These are phyloP conservation scores for Dynastes hyllus DNA, from an alignment of 2,888 invertebrate species.

Conservation along the genomic window DNA sequence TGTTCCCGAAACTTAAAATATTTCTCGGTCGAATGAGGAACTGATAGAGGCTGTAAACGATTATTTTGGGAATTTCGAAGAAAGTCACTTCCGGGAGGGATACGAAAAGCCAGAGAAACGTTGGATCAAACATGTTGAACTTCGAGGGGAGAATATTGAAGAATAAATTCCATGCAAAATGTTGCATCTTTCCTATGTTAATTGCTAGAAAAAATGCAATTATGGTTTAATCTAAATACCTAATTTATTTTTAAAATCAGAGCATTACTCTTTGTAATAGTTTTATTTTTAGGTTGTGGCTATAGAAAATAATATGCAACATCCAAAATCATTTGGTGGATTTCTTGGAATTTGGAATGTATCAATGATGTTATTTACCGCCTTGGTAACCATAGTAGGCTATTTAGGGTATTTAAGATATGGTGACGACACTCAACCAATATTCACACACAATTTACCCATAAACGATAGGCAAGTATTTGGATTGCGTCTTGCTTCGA, in stretches of 20 bases:
- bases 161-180: no score
- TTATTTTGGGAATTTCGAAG: no score
- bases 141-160: no score
- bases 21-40: no score
- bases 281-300: slow-evolving; percentile 14
- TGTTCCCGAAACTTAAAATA: no score
- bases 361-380: slow-evolving; percentile 35
- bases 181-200: no score
- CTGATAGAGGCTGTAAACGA: no score
- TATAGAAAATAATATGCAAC: slow-evolving; percentile 40
- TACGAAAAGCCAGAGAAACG: no score
- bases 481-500: not conserved
- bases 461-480: slow-evolving; percentile 1
- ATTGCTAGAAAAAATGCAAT: not conserved
- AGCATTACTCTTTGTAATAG: not conserved
- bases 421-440: slow-evolving; percentile 7
- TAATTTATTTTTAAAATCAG: not conserved
- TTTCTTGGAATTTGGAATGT: slow-evolving; percentile 42
- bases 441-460: slow-evolving; percentile 35
- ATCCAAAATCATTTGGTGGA: slow-evolving; percentile 38
- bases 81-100: no score
- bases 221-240: not conserved
- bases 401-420: slow-evolving; percentile 42
- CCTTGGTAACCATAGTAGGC: slow-evolving; percentile 19
- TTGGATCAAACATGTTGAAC: no score